These are phyloP conservation scores for Dendrocincla tyrannina DNA, from an alignment of 2,797 vertebrate genomes.

Conservation along the genomic window DNA sequence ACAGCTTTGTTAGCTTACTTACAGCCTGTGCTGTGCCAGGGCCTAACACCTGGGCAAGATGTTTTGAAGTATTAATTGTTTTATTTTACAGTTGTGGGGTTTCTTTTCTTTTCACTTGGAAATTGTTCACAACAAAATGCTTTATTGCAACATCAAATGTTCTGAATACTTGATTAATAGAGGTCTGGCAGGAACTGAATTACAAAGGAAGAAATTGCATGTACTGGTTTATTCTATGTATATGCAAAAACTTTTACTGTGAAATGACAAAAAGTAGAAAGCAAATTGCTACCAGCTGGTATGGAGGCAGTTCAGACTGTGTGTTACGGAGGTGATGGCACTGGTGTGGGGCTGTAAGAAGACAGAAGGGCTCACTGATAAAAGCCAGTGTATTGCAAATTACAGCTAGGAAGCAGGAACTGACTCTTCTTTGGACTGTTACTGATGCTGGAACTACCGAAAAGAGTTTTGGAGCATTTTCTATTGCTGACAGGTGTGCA, in stretches of 20 bases:
- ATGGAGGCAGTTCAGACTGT: not conserved
- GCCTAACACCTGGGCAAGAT: not conserved
- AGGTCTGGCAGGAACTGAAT: not conserved
- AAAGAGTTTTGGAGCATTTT: not conserved
- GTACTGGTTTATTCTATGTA: not conserved
- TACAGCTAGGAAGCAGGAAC: not conserved
- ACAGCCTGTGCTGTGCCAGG: not conserved
- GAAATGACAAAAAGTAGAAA: not conserved
- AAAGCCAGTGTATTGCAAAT: not conserved
- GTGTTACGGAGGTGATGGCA: not conserved
- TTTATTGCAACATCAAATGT: not conserved
- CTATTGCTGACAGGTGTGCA: not conserved
- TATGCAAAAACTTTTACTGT: not conserved
- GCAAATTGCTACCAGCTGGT: not conserved
- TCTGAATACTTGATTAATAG: not conserved
- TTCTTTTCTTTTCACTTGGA: not conserved
- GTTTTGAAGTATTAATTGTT: not conserved
- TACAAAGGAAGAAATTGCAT: not conserved
- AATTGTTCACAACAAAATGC: not conserved
- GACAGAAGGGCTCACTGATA: not conserved
- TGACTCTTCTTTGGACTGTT: not conserved
- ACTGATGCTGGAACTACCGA: not conserved
- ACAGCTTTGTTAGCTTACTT: not conserved
- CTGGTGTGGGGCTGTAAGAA: not conserved
- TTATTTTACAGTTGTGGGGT: not conserved